Evolutionary conservation across 92 coral and sea anemone species (phyloP).

Genomic region (Galaxea fascicularis): DNA sequence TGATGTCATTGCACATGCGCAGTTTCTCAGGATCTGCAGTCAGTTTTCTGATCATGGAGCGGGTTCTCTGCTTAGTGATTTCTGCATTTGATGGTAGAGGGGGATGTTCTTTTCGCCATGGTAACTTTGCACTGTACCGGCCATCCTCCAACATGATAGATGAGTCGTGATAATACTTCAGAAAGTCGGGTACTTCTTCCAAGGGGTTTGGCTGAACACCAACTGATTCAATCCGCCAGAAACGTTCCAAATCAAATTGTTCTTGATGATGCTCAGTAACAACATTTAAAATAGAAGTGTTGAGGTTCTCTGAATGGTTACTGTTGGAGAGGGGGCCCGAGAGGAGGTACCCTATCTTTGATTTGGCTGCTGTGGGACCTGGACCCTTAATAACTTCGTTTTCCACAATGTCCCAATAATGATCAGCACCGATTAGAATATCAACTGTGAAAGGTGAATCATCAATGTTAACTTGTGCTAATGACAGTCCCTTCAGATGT

Average conservation of each 20-base stretch:
- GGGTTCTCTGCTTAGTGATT: slow-evolving; percentile 44
- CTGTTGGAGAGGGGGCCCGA: no score
- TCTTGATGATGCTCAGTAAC: no score
- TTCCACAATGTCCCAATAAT: slow-evolving; percentile 71
- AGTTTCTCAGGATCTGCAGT: slow-evolving; percentile 46
- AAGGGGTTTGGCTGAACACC: slow-evolving; percentile 43
- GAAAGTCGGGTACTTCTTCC: slow-evolving; percentile 28
- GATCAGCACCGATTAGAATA: no score
- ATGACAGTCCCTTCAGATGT: no score
- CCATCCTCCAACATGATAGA: slow-evolving; percentile 47
- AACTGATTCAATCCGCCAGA: slow-evolving; percentile 49
- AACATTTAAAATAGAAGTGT: no score
- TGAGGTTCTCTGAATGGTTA: no score
- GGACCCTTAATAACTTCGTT: slow-evolving; percentile 57
- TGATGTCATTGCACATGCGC: slow-evolving; percentile 38
- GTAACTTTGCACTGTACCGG: slow-evolving; percentile 50
- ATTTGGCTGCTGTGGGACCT: no score
- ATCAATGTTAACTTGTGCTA: no score
- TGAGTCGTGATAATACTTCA: slow-evolving; percentile 32
- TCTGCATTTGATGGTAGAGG: slow-evolving; percentile 40
- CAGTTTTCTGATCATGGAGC: slow-evolving; percentile 44
- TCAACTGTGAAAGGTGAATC: no score
- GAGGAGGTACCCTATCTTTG: no score
- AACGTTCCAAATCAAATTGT: slow-evolving; percentile 20
- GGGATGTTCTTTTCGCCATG: no score